Evolutionary conservation across 2,888 invertebrate species (phyloP).

Genomic region (Panzeria rudis): DNA sequence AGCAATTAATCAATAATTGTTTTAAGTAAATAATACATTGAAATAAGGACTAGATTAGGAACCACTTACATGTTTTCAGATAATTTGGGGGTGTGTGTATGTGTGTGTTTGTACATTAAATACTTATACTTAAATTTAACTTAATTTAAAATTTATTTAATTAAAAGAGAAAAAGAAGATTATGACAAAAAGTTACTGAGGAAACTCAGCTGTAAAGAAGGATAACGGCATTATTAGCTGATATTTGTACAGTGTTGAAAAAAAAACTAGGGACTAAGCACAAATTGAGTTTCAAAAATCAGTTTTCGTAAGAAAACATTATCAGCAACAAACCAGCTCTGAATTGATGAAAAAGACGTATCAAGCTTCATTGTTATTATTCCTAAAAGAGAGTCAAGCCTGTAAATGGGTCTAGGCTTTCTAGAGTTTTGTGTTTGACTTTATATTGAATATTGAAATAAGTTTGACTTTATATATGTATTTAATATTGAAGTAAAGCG

Average conservation of each 20-base stretch:
- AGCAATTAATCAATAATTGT: slow-evolving; percentile 27
- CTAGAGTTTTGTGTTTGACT: too few species aligned
- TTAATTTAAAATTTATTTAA: slow-evolving; percentile 15
- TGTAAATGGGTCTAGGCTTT: too few species aligned
- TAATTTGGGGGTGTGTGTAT: slow-evolving; percentile 45
- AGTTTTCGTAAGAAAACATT: neutral
- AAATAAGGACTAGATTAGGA: slow-evolving; percentile 83
- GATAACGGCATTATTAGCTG: neutral
- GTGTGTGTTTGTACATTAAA: slow-evolving; percentile 77
- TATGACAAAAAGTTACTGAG: neutral
- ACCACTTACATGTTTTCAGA: slow-evolving; percentile 77
- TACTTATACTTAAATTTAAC: slow-evolving; percentile 53
- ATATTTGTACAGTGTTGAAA: slow-evolving; percentile 11
- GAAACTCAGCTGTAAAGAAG: neutral
- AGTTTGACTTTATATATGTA: too few species aligned
- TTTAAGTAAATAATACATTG: slow-evolving; percentile 66
- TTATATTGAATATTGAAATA: too few species aligned
- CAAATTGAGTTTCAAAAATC: neutral
- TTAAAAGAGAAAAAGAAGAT: neutral
- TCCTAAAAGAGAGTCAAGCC: too few species aligned
- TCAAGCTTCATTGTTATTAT: too few species aligned
- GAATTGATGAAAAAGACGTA: too few species aligned
- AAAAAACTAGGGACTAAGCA: neutral
- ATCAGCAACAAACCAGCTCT: neutral
- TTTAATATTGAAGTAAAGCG: too few species aligned